Evolutionary conservation across 2,797 vertebrate species (phyloP), one percentile per base, ranked within the genome.

Genomic region (Phrynocephalus forsythii): DNA sequence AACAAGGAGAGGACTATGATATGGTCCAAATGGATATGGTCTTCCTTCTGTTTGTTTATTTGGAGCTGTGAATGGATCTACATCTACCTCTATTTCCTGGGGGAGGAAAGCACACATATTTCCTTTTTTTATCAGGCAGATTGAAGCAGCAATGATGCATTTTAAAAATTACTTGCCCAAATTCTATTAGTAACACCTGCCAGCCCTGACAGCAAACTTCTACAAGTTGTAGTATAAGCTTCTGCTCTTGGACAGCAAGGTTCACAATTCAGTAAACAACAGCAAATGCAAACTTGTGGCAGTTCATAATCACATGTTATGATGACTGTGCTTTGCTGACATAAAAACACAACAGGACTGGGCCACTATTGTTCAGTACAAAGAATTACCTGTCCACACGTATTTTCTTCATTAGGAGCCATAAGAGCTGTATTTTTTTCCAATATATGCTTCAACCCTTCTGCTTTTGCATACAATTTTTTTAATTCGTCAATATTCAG

Each of bases 1-100:
- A 44, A 97, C 96, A 68, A 99, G 96, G 89, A 99, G 97, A 48
- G 99, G 98, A 92, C 99, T 99, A 94, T 95, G 98, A 94, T 99
- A 99, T 0, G 97, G 94, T 85, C 96, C 97, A 92, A 98, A 98
- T 0, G 98, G 97, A 84, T 97, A 96, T 0, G 98, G 97, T 92
- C 96, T 98, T 72, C 94, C 87, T 83, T 99, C 98, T 0, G 90
- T 76, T 91, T 95, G 95, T 72, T 95, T 97, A 52, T 92, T 96
- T 56, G 97, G 97, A 6, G 94, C 92, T 0, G 93, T 84, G 81
- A 96, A 84, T 50, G 97, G 75, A 33, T 99, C 98, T 91, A 96
- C 30, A 77, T 99, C 98, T 90, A 97, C 93, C 33, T 96, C 94
- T 60, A 97, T 94, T 93, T 97, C 96, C 98, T 99, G 95, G 22